A percentile compares a stretch with the other conserved stretches of the same genome.
Conservation (phyloP, 1,140 invertebrate genomes). For the Melipona quadrifasciata region DNA sequence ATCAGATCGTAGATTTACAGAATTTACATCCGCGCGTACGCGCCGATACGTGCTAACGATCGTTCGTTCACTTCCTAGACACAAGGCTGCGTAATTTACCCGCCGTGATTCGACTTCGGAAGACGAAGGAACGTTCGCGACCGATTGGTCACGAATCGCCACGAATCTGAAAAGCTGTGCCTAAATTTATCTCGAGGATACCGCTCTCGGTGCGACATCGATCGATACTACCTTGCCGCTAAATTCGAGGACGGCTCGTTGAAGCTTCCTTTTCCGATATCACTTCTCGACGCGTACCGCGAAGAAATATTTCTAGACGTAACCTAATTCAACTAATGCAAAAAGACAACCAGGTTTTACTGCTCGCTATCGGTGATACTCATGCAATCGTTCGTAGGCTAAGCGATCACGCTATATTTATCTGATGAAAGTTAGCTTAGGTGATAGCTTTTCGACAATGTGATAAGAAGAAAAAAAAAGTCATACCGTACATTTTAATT, state of each 20-base stretch:
- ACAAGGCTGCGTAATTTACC: no score
- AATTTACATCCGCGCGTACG: no score
- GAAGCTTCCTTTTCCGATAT: background rate
- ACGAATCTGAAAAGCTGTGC: background rate
- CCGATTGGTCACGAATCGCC: background rate
- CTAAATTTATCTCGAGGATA: constrained; percentile 40
- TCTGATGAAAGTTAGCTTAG: no score
- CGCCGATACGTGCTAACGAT: background rate
- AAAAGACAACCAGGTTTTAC: no score
- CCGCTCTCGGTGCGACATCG: background rate
- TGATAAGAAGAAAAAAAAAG: no score
- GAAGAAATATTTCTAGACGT: background rate
- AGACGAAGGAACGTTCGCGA: background rate
- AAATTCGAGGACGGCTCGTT: background rate
- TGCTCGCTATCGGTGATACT: no score
- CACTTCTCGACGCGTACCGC: no score
- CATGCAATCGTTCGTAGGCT: no score
- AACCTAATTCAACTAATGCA: background rate
- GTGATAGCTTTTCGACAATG: no score
- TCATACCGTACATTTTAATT: no score
- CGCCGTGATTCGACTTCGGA: background rate
- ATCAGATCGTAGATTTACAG: no score
- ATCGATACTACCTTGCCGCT: constrained; percentile 21
- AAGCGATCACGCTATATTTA: no score
- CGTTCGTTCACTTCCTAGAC: background rate